A percentile compares a stretch with the other conserved stretches of the same genome.
Conservation (phyloP, 2,888 invertebrate genomes). For the Agonopterix heracliana region DNA sequence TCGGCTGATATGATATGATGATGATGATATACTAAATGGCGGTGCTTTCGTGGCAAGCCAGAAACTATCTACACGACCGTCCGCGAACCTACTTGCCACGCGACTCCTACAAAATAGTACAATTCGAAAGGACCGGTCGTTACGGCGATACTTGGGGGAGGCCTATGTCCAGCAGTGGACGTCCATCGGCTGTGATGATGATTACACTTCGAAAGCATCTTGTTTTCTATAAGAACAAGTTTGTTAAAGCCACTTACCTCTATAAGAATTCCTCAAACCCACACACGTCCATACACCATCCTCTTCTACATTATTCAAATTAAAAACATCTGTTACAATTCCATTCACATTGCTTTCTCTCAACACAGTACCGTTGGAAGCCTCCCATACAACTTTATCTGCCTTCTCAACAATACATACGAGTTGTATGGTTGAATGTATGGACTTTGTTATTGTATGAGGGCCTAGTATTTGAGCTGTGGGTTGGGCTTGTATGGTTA, state of each 20-base stretch:
- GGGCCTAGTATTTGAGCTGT: conserved; percentile 51
- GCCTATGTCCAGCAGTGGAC: too few relatives aligned
- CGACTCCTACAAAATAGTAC: too few relatives aligned
- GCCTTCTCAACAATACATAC: conserved; percentile 48
- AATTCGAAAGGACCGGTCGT: too few relatives aligned
- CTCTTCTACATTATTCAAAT: conserved; percentile 35
- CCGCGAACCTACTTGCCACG: too few relatives aligned
- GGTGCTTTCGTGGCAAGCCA: too few relatives aligned
- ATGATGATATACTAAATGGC: too few relatives aligned
- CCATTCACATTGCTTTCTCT: conserved; percentile 24
- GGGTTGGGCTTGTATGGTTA: conserved; percentile 37
- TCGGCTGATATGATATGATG: too few relatives aligned
- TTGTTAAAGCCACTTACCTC: conserved; percentile 27
- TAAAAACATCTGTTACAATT: conserved; percentile 29
- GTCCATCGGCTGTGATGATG: too few relatives aligned
- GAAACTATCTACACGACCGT: too few relatives aligned
- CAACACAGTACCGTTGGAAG: conserved; percentile 27
- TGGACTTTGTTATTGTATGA: conserved; percentile 29
- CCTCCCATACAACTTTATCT: conserved; percentile 34
- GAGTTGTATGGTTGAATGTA: conserved; percentile 33
- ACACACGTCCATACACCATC: conserved; percentile 50
- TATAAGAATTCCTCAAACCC: conserved; percentile 29
- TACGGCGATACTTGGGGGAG: too few relatives aligned
- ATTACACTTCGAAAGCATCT: too few relatives aligned
- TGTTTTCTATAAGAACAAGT: too few relatives aligned